Evolutionary conservation across 1,140 invertebrate genomes (phyloP).

Genomic region (Sogatella furcifera): DNA sequence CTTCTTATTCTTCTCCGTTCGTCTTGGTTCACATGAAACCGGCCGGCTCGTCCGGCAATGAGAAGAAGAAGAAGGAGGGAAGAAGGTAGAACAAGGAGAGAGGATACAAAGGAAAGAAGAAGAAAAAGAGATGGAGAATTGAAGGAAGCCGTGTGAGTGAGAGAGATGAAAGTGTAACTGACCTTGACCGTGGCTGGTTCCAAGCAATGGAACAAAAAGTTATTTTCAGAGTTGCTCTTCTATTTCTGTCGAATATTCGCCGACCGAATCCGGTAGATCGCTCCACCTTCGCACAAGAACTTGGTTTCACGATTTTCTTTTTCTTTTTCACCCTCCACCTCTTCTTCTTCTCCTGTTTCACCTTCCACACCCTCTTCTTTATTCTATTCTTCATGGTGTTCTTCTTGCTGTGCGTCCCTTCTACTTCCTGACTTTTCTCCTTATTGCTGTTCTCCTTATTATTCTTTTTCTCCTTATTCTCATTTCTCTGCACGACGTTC

Average conservation of each 20-base stretch:
- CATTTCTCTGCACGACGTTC: too few relatives aligned
- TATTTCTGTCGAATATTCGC: neutral
- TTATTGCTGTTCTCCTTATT: too few relatives aligned
- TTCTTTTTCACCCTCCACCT: neutral
- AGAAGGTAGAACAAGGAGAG: too few relatives aligned
- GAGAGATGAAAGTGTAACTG: slow-evolving; percentile 6
- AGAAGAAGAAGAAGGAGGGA: too few relatives aligned
- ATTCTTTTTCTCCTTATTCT: neutral
- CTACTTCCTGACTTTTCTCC: neutral
- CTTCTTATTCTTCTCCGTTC: too few relatives aligned
- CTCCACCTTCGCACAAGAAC: neutral
- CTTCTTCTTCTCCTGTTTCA: too few relatives aligned
- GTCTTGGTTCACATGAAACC: too few relatives aligned
- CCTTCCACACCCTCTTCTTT: neutral
- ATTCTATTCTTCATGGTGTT: neutral
- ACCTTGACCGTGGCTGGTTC: too few relatives aligned
- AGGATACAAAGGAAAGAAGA: too few relatives aligned
- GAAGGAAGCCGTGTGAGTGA: slow-evolving; percentile 7
- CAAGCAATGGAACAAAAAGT: too few relatives aligned
- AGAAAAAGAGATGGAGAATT: neutral
- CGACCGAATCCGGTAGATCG: neutral
- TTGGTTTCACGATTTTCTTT: neutral
- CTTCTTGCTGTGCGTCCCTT: neutral
- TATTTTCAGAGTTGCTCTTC: neutral
- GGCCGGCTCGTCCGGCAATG: too few relatives aligned